Conservation (phyloP, 2,888 invertebrate genomes). For the Empis stercorea region DNA sequence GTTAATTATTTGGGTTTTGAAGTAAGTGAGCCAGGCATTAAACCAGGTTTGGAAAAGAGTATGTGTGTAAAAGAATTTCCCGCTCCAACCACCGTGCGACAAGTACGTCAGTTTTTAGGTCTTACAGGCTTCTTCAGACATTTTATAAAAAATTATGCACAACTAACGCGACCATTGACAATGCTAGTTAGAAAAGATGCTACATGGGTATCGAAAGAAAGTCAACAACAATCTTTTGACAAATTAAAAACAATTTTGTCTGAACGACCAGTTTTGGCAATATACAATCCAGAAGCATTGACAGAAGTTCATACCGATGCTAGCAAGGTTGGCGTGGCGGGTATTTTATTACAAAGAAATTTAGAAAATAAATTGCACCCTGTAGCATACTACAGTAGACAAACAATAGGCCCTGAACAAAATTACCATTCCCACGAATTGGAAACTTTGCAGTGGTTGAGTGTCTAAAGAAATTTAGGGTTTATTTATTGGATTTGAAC, state of each 20-base stretch:
- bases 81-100: constrained; percentile 13
- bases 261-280: constrained; percentile 12
- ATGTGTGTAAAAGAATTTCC: constrained; percentile 14
- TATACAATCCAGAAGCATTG: constrained; percentile 11
- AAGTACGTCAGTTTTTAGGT: constrained; percentile 19
- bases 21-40: constrained; percentile 15
- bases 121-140: constrained; percentile 19
- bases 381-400: constrained; percentile 19
- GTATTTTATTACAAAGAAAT: constrained; percentile 16
- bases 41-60: constrained; percentile 16
- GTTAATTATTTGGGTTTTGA: constrained; percentile 17
- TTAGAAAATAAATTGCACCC: constrained; percentile 8
- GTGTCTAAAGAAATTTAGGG: constrained; percentile 6
- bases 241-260: constrained; percentile 7
- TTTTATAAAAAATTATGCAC: too few species aligned
- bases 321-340: constrained; percentile 14
- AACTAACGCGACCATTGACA: constrained; percentile 15
- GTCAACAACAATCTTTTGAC: too few species aligned
- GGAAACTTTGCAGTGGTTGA: constrained; percentile 6
- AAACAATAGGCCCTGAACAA: constrained; percentile 16
- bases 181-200: constrained; percentile 2
- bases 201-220: constrained; percentile 6
- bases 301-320: constrained; percentile 19
- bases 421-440: constrained; percentile 18
- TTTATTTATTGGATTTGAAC: constrained; percentile 5